phyloP scores from a whole-genome alignment of 2,113 vertebrate genomes.

The Tragulus kanchil region DNA sequence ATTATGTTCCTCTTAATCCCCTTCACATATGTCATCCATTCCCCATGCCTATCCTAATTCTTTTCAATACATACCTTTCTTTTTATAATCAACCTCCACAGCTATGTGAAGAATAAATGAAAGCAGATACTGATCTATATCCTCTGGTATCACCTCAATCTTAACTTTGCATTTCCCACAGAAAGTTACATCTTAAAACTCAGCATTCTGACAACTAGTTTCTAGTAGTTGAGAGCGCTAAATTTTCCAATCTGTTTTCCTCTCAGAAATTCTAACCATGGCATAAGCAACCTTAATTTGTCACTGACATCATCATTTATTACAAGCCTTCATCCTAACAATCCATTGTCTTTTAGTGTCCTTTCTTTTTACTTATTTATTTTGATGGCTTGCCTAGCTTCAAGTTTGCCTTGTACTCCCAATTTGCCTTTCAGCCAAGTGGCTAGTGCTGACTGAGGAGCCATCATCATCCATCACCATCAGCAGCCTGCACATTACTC shows the following conservation, averaged over 20 bases:
- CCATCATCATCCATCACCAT: not conserved
- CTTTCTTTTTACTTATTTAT: constrained; percentile 66
- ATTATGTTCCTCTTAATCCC: not conserved
- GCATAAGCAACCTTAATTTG: constrained; percentile 24
- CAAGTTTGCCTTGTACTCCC: not conserved
- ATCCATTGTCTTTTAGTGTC: constrained; percentile 42
- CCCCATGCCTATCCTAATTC: not conserved
- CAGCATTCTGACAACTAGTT: not conserved
- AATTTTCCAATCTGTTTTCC: not conserved
- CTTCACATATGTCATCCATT: not conserved
- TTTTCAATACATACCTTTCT: not conserved
- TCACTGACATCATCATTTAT: constrained; percentile 50
- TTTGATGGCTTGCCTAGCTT: not conserved
- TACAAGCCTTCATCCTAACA: constrained; percentile 29
- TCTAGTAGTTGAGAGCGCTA: not conserved
- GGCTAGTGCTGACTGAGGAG: not conserved
- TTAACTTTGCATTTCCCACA: not conserved
- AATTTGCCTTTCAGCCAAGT: constrained; percentile 3
- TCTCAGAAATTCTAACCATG: not conserved
- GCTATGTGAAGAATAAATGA: not conserved
- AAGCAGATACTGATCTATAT: not conserved
- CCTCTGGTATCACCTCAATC: not conserved
- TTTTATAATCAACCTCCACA: not conserved
- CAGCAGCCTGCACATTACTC: not conserved
- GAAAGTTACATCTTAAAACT: not conserved